phyloP scores from a whole-genome alignment of 1,140 invertebrate species.

The Drosophila lacertosa region DNA sequence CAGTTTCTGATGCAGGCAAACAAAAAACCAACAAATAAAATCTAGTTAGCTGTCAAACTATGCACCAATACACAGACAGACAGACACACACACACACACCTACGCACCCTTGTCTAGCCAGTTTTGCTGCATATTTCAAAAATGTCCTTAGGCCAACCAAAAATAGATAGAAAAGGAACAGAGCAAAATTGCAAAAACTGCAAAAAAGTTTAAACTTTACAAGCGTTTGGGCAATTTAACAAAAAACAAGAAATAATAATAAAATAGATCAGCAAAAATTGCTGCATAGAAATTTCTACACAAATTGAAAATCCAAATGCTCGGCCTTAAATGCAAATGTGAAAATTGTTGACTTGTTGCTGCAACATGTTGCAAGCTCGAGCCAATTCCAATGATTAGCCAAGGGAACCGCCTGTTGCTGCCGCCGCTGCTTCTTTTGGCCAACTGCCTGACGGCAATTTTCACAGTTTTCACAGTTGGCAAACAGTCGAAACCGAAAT shows the following conservation, averaged over 20 bases:
- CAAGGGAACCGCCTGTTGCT: conserved; percentile 54
- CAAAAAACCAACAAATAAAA: conserved; percentile 22
- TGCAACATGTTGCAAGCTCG: conserved; percentile 66
- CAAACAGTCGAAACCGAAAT: conserved; percentile 19
- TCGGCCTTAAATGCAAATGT: conserved; percentile 30
- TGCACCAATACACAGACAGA: conserved; percentile 26
- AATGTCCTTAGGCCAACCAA: conserved; percentile 35
- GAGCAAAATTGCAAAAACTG: conserved; percentile 33
- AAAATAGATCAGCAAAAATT: conserved; percentile 26
- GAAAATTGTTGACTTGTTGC: conserved; percentile 30
- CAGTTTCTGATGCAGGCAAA: conserved; percentile 38
- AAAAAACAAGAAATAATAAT: conserved; percentile 28
- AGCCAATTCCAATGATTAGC: conserved; percentile 52
- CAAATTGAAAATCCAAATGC: conserved; percentile 18
- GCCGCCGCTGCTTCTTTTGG: not conserved
- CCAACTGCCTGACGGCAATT: conserved; percentile 62
- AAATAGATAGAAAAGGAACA: not conserved
- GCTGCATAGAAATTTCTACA: conserved; percentile 4
- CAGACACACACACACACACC: conserved; percentile 11
- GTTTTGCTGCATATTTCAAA: conserved; percentile 35
- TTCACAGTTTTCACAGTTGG: conserved; percentile 64
- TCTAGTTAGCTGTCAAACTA: conserved; percentile 51
- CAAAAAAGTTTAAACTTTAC: conserved; percentile 37
- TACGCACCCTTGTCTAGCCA: not conserved
- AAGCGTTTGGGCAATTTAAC: conserved; percentile 37